Evolutionary conservation across 2,888 invertebrate genomes (phyloP).

Genomic region (Temnothorax rugatulus): DNA sequence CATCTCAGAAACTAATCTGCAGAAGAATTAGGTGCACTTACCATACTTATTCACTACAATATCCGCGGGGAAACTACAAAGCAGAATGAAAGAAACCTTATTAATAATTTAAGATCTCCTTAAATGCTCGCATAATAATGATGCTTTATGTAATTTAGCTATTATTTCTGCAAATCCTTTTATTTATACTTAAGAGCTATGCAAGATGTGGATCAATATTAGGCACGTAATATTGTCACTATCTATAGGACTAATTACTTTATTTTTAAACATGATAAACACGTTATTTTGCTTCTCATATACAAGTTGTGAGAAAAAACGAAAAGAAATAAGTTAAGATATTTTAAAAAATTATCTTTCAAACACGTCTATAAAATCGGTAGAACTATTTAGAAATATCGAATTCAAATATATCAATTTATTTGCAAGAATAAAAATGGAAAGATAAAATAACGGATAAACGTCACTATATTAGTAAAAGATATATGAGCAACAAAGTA

Average conservation of each 20-base stretch:
- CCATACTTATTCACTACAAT: neutral
- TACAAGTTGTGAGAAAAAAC: neutral
- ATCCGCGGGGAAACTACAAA: neutral
- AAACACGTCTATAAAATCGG: neutral
- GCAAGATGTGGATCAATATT: neutral
- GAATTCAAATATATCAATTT: neutral
- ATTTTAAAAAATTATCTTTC: neutral
- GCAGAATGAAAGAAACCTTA: neutral
- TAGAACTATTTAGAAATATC: neutral
- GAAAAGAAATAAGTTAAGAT: neutral
- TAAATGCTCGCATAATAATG: neutral
- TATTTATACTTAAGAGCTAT: slow-evolving; percentile 9
- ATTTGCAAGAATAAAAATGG: neutral
- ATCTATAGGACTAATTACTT: neutral
- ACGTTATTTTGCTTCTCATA: neutral
- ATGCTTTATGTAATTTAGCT: neutral
- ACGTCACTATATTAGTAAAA: neutral
- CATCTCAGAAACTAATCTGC: slow-evolving; percentile 22
- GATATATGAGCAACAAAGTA: neutral
- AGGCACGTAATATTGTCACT: neutral
- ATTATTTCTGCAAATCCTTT: neutral
- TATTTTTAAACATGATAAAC: neutral
- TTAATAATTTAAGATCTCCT: slow-evolving; percentile 17
- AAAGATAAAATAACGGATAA: neutral
- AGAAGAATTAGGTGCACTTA: neutral